Evolutionary conservation across 2,797 vertebrate species (phyloP), one percentile per base, ranked within the genome.

Genomic region (Tinamus major): DNA sequence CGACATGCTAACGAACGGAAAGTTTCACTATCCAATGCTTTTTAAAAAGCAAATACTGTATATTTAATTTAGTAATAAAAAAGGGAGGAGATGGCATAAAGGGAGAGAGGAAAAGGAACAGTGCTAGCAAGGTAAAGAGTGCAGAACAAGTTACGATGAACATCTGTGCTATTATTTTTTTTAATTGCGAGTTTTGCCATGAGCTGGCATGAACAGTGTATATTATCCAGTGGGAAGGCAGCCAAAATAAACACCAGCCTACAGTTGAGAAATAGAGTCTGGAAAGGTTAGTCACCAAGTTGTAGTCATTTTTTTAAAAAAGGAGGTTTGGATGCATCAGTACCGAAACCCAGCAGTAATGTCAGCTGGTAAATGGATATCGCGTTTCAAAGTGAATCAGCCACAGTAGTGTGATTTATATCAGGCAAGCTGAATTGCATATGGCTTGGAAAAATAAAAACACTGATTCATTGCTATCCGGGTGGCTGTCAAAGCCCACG

Each of bases 361-460:
- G 95, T 96, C 96, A 89, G 96, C 92, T 58, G 96, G 96, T 94
- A 96, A 97, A 97, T 92, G 95, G 95, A 94, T 97, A 97, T 97
- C 95, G 93, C 79, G 63, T 96, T 97, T 97, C 97, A 96, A 94
- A 94, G 86, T 83, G 91, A 93, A 96, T 58, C 93, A 68, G 92
- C 71, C 64, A 89, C 94, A 78, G 77, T 56, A 78, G 77, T 56
- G 64, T 97, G 97, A 98, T 98, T 98, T 97, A 97, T 96, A 97
- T 94, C 97, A 91, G 96, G 95, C 90, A 93, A 95, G 95, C 95
- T 95, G 96, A 97, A 95, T 96, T 96, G 94, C 95, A 95, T 96
- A 96, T 94, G 96, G 95, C 93, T 97, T 95, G 94, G 87, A 97
- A 96, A 97, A 98, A 97, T 97, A 96, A 97, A 97, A 96, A 94